These are phyloP conservation scores for Eulemur albifrons DNA, from an alignment of 2,797 vertebrate species.

Conservation along the genomic window DNA sequence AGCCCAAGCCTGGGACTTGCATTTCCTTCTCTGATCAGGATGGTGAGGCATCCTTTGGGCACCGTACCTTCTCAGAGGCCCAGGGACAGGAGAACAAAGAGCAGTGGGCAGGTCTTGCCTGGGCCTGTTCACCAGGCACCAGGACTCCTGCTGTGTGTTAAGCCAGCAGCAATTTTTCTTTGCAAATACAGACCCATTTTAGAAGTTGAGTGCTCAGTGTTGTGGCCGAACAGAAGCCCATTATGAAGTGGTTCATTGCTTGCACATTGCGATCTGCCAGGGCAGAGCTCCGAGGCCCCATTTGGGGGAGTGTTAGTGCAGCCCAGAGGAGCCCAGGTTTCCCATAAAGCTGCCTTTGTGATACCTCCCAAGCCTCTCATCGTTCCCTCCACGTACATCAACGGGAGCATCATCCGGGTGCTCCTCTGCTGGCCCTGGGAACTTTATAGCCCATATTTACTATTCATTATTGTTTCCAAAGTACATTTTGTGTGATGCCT, in stretches of 20 bases:
- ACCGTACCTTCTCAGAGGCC: background rate
- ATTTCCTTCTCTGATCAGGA: background rate
- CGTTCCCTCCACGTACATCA: background rate
- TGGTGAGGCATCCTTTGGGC: background rate
- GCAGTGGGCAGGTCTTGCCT: background rate
- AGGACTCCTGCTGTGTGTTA: background rate
- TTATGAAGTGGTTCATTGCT: constrained; percentile 38
- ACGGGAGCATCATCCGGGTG: accelerated
- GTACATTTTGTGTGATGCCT: constrained; percentile 23
- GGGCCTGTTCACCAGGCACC: background rate
- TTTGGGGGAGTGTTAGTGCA: constrained; percentile 20
- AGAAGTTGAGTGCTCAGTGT: background rate
- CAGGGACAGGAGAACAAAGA: background rate
- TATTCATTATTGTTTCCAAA: constrained; percentile 60
- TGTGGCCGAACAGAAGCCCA: constrained; percentile 23
- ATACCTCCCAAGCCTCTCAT: background rate
- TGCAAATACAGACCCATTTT: constrained; percentile 41
- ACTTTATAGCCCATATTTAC: constrained; percentile 52
- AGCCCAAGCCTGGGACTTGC: background rate
- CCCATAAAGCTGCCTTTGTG: background rate
- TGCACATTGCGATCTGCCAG: background rate
- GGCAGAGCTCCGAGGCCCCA: background rate
- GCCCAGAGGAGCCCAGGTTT: background rate
- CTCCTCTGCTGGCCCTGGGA: background rate
- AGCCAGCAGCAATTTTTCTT: constrained; percentile 22